These are phyloP conservation scores for Trichosurus vulpecula DNA, from an alignment of 2,797 vertebrate genomes.

Conservation along the genomic window DNA sequence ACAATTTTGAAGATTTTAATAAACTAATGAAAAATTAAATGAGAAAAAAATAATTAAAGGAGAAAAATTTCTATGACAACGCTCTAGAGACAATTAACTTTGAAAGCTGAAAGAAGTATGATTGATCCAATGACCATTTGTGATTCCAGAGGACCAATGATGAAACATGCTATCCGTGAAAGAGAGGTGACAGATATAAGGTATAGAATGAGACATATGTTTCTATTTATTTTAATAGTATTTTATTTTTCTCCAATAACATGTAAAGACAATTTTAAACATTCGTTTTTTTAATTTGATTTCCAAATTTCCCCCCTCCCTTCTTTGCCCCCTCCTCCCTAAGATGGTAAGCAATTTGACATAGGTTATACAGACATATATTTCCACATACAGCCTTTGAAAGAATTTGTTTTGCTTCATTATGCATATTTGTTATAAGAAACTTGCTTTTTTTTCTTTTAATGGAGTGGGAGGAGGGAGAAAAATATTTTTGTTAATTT, in stretches of 20 bases:
- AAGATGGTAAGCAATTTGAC: no score
- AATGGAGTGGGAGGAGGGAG: background rate
- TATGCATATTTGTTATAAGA: background rate
- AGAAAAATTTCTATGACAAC: background rate
- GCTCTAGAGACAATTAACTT: background rate
- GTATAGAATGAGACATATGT: background rate
- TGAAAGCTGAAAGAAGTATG: background rate
- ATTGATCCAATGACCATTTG: background rate
- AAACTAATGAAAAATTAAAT: background rate
- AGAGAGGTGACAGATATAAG: background rate
- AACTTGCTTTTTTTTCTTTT: background rate
- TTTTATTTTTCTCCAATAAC: no score
- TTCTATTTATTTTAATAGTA: no score
- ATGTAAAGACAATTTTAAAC: no score
- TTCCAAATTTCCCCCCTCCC: no score
- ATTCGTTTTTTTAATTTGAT: no score
- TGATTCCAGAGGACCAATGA: background rate
- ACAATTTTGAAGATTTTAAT: background rate
- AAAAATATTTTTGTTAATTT: background rate
- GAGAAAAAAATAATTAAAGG: background rate
- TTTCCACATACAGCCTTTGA: background rate
- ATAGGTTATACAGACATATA: background rate
- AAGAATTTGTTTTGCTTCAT: background rate
- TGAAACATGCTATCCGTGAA: background rate
- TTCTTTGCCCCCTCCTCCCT: no score